phyloP scores from a whole-genome alignment of 2,888 invertebrate genomes.

The Argyresthia albistria region DNA sequence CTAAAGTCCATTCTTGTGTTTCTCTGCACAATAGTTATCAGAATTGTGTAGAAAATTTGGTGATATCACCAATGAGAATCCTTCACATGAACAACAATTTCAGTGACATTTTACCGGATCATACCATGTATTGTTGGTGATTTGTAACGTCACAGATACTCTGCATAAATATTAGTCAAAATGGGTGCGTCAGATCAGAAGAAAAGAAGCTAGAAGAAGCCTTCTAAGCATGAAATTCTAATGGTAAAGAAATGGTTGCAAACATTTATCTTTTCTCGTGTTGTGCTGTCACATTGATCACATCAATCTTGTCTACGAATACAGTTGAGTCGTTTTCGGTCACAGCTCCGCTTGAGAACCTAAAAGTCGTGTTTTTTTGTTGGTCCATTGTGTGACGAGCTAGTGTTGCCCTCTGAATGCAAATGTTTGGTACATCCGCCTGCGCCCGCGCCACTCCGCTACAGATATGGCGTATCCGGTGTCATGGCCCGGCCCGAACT shows the following conservation, averaged over 20 bases:
- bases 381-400: slow-evolving; percentile 11
- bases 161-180: no score
- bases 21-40: not conserved
- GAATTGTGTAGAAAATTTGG: not conserved
- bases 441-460: slow-evolving; percentile 34
- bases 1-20: not conserved
- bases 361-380: not conserved
- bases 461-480: slow-evolving; percentile 44
- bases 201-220: no score
- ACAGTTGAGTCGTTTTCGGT: not conserved
- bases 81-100: not conserved
- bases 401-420: slow-evolving; percentile 39
- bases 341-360: not conserved
- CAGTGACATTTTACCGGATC: no score
- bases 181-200: no score
- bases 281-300: no score
- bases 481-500: slow-evolving; percentile 10
- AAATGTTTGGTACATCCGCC: slow-evolving; percentile 57
- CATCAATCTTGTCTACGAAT: no score
- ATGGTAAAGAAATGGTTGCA: no score
- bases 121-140: no score
- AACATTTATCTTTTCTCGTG: no score
- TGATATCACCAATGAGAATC: not conserved
- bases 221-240: no score
- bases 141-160: no score